Base-by-base conservation (phyloP, 1,140 invertebrate genomes). In the Laodelphax striatellus region DNA sequence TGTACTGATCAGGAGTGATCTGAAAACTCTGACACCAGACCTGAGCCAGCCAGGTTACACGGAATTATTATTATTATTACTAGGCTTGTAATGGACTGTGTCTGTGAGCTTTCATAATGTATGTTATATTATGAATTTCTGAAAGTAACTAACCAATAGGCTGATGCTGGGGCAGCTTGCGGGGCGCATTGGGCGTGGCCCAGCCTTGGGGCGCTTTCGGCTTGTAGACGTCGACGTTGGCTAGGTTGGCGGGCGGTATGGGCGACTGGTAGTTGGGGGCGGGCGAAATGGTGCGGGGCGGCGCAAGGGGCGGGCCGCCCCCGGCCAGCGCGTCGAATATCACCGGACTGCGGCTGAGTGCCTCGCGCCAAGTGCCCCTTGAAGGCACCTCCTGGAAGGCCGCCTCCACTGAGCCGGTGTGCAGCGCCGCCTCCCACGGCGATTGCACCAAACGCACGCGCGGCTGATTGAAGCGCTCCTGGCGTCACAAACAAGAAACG, bases 351-450 rank as follows among this genome's bases (percentile, higher is more conserved):
- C 50, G 16, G 60, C 63, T 52, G 61, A 52, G 4, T 67, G 70
- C 41, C 61, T 63, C 41, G 52, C 54, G n/a, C 46, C 43, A 67
- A 52, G 59, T 62, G 55, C 62, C 55, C 10, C 24, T 10, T 5
- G 64, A 61, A 21, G 31, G n/a, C n/a, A 72, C 41, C 50, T 81
- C 76, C 60, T 80, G 70, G 70, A 88, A 87, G 42, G 85, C 85
- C 1, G 76, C 70, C 38, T 86, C 84, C 1, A 86, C 83, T 10
- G 78, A 81, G 13, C 85, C 85, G 17, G 83, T 82, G 70, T 84
- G 78, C 28, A 86, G 70, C 8, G 85, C 85, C 2, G 85, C 85
- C 64, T 87, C 82, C 85, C 86, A 88, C 0, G 86, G 86, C 0
- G 82, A 82, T 71, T 84, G 80, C 0, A 85, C 69, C 14, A 86